Conservation (phyloP, 1,140 invertebrate species). For the Drosophila burlai region DNA sequence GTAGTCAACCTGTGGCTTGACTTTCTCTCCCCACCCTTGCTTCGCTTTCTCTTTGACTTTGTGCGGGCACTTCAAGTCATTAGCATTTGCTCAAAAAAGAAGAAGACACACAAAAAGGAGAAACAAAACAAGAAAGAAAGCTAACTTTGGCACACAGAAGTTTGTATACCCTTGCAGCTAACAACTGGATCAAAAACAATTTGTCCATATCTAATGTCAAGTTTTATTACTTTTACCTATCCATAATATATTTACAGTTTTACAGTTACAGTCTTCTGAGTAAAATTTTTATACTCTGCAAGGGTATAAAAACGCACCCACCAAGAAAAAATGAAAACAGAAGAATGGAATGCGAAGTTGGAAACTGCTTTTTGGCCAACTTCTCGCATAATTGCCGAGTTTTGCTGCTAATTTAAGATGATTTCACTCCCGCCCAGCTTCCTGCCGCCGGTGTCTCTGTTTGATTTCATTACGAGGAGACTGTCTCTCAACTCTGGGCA, state of each 20-base stretch:
- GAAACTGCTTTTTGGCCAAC: conserved; percentile 73
- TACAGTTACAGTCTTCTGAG: too few relatives aligned
- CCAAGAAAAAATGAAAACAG: neutral
- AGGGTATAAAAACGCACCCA: neutral
- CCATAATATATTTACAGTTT: too few relatives aligned
- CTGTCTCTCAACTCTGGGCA: conserved; percentile 40
- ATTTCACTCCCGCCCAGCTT: conserved; percentile 12
- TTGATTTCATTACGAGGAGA: conserved; percentile 70
- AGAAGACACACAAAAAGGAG: conserved; percentile 11
- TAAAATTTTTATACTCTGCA: too few relatives aligned
- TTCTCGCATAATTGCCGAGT: conserved; percentile 76
- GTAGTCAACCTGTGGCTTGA: too few relatives aligned
- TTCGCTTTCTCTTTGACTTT: conserved; percentile 47
- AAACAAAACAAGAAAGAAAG: neutral
- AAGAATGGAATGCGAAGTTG: conserved; percentile 35
- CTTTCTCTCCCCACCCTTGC: conserved; percentile 2
- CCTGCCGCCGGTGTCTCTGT: conserved; percentile 53
- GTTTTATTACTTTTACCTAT: too few relatives aligned
- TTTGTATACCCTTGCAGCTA: too few relatives aligned
- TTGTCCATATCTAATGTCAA: too few relatives aligned
- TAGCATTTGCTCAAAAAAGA: conserved; percentile 63
- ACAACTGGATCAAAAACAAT: too few relatives aligned
- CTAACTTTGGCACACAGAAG: too few relatives aligned
- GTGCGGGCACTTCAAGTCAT: conserved; percentile 67
- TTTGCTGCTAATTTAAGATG: conserved; percentile 72